phyloP scores from a whole-genome alignment of 1,140 invertebrate genomes.

The Psilanteris sp. region DNA sequence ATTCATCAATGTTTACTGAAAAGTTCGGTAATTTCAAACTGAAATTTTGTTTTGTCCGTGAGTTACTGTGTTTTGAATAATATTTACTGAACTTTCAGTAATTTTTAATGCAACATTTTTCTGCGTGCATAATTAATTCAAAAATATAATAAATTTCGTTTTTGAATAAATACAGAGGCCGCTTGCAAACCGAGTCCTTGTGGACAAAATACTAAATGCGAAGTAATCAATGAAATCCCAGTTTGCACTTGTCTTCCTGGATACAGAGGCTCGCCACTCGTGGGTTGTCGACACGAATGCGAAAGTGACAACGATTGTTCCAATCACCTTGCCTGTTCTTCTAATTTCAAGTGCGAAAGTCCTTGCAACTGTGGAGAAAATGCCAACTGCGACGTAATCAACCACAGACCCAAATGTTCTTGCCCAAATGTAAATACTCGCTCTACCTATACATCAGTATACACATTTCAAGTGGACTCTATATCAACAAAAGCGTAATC shows the following conservation, averaged over 20 bases:
- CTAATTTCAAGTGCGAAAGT: constrained; percentile 87
- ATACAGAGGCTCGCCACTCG: constrained; percentile 86
- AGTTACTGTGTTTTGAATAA: too few species aligned
- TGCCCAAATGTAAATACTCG: constrained; percentile 91
- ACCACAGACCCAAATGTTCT: constrained; percentile 89
- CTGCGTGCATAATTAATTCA: background rate
- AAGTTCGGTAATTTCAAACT: too few species aligned
- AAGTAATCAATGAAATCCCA: constrained; percentile 86
- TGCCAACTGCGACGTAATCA: constrained; percentile 88
- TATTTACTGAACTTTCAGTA: background rate
- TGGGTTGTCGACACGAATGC: constrained; percentile 88
- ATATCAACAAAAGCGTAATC: too few species aligned
- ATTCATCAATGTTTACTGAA: too few species aligned
- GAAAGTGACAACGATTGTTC: constrained; percentile 87
- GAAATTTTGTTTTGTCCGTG: too few species aligned
- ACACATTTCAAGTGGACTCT: too few species aligned
- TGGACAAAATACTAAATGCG: constrained; percentile 88
- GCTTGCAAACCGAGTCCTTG: constrained; percentile 89
- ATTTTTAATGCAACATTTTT: background rate
- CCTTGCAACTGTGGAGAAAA: constrained; percentile 90
- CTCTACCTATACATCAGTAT: too few species aligned
- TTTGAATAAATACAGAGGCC: constrained; percentile 81
- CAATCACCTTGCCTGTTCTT: constrained; percentile 84
- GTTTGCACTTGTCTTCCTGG: constrained; percentile 88
- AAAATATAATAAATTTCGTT: too few species aligned